Evolutionary conservation across 2,888 invertebrate species (phyloP).

Genomic region (Micoletzkya japonica): DNA sequence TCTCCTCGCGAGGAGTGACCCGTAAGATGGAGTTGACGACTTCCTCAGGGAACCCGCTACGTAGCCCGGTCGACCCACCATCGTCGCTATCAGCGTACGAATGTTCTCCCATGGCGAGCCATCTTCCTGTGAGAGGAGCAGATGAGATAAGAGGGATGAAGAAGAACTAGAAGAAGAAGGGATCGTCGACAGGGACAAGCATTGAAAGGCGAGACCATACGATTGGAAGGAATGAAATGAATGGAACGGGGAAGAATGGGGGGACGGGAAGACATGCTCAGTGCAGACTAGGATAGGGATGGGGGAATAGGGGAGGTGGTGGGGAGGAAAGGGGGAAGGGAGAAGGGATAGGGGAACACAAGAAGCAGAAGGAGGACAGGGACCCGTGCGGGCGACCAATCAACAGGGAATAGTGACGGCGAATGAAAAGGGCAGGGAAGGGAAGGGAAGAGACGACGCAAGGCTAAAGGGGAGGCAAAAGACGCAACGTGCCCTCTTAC

Average conservation of each 20-base stretch:
- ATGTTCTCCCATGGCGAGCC: constrained; percentile 60
- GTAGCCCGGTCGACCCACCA: constrained; percentile 56
- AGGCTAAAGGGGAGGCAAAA: background rate
- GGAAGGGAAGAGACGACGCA: background rate
- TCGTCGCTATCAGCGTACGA: constrained; percentile 57
- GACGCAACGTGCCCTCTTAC: constrained; percentile 34
- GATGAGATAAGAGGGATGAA: background rate
- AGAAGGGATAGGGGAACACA: background rate
- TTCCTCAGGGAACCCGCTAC: constrained; percentile 54
- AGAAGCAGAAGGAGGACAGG: background rate
- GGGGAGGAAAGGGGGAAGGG: background rate
- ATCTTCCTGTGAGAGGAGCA: constrained; percentile 45
- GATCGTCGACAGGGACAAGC: constrained; percentile 10
- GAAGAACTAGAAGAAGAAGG: background rate
- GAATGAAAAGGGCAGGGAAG: constrained; percentile 8
- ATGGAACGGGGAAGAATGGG: background rate
- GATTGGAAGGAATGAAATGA: background rate
- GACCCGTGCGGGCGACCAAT: background rate
- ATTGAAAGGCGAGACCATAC: constrained; percentile 22
- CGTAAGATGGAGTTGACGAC: constrained; percentile 57
- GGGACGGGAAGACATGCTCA: constrained; percentile 5
- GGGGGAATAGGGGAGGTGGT: background rate
- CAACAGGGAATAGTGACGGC: background rate
- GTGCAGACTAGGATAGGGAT: background rate
- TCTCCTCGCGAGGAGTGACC: constrained; percentile 49